Evolutionary conservation across 2,888 invertebrate species (phyloP), one percentile per base, ranked within the genome.

Genomic region (Lasioglossum leucozonium): DNA sequence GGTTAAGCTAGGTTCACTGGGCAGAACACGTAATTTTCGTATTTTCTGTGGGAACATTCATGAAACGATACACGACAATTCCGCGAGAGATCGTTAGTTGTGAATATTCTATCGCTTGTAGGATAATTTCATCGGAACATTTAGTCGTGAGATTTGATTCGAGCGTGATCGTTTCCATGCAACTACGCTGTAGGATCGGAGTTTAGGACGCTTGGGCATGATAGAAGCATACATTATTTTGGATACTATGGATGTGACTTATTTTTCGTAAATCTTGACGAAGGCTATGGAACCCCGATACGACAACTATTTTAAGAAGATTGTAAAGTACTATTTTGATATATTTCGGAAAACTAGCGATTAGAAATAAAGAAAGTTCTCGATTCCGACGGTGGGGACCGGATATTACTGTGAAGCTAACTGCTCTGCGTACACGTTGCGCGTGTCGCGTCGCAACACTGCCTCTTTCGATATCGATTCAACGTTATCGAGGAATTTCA

Each of bases 381-480:
- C 69, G 69, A 13, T 69, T 40, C 69, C 18, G 40, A 69, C 62
- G 62, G 69, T 40, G 69, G 22, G 0, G 40, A 40, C 69, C n/a
- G 69, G 69, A 69, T 69, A 69, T 40, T 69, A 40, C 37, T 69
- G 69, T 40, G n/a, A n/a, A 69, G 69, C 69, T 5, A 37, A 37
- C 67, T 37, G 62, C 11, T 55, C 55, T 8, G 62, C 18, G 16
- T 30, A 62, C 30, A 18, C 30, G 30, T 30, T 18, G 37, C 22
- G 65, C 37, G n/a, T 69, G 69, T 22, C 74, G 73, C 67, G 47
- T 81, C 75, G 81, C 72, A 62, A 72, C 75, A 82, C 74, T 76
- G 76, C 62, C 82, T 81, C 22, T 72, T 82, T 82, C 82, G 82
- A 84, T 74, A 84, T 82, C 69, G 73, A 81, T 84, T 73, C 79